Base-by-base conservation (phyloP, 2,888 invertebrate genomes). In the Hydriomena furcata region DNA sequence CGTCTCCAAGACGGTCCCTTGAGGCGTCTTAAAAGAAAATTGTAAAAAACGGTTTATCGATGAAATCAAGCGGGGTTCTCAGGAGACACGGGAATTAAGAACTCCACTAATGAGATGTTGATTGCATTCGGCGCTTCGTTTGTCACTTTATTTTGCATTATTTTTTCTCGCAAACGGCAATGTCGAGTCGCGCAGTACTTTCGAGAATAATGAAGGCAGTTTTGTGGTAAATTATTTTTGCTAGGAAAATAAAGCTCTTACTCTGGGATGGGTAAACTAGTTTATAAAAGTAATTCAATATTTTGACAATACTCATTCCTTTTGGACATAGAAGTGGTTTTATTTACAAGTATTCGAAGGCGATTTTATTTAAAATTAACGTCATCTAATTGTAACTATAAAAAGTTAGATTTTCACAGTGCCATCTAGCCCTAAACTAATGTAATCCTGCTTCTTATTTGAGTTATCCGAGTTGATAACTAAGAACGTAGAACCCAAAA, bases 31-130 rank as follows among this genome's bases (percentile, higher is more conserved):
- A 72, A 75, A 71, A 70, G 66, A 68, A 74, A 79, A 79, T 76
- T 76, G 74, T 79, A 79, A 79, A 81, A 83, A 84, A 81, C 79
- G 79, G 76, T 81, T 84, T 82, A 84, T 82, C 82, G 80, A 76
- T 74, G 73, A 78, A 84, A 82, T 84, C 83, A 75, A 58, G 73
- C 69, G 69, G 67, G 63, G 67, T 66, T 66, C 78, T 68, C 65
- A 46, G 55, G 77, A 66, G 79, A 81, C 79, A 76, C 71, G 68
- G 67, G 79, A 84, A 85, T 84, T 86, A 87, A 85, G 80, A 78
- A 78, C 70, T 76, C 68, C 76, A 66, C 85, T 87, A 87, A 88
- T 87, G 86, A 86, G 85, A 88, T 87, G 88, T 84, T 87, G 86
- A 88, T 87, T 86, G 86, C 84, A 79, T 79, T 79, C 78, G 73